A percentile compares a stretch with the other conserved stretches of the same genome.
phyloP scores from a whole-genome alignment of 2,888 invertebrate species.

The Andrena chrysosceles region DNA sequence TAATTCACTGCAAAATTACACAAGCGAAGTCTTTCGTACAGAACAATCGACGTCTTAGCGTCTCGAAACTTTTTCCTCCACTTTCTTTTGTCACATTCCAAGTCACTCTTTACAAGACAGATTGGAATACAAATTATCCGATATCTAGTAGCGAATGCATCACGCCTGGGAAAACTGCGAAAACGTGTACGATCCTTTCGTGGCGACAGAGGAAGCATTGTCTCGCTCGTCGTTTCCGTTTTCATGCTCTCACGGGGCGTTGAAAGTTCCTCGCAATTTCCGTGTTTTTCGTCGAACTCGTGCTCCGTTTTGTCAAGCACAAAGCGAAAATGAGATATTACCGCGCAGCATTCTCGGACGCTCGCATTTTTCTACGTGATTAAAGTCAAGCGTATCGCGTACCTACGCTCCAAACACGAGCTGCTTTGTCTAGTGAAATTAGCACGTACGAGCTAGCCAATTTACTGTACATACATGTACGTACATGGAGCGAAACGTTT shows the following conservation, averaged over 20 bases:
- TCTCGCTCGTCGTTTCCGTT: conserved; percentile 4
- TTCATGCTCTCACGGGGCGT: neutral
- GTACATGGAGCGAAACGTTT: neutral
- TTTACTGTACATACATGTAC: neutral
- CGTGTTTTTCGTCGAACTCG: conserved; percentile 25
- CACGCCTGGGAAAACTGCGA: neutral
- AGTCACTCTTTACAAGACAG: too few species aligned
- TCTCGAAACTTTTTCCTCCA: too few species aligned
- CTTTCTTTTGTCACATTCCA: too few species aligned
- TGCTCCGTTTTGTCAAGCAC: neutral
- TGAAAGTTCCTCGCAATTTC: conserved; percentile 24
- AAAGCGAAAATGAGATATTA: conserved; percentile 43
- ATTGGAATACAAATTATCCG: neutral
- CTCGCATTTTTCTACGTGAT: conserved; percentile 43
- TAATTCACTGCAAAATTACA: too few species aligned
- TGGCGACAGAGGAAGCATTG: conserved; percentile 13
- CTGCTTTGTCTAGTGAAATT: conserved; percentile 29
- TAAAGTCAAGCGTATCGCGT: conserved; percentile 30
- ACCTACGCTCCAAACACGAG: neutral
- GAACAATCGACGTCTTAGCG: too few species aligned
- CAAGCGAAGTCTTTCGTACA: too few species aligned
- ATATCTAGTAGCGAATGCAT: neutral
- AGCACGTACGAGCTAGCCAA: conserved; percentile 4
- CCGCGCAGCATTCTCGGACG: neutral
- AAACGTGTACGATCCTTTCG: conserved; percentile 4